Evolutionary conservation across 2,888 invertebrate genomes (phyloP), one percentile per base, ranked within the genome.

Genomic region (Metellina segmentata): DNA sequence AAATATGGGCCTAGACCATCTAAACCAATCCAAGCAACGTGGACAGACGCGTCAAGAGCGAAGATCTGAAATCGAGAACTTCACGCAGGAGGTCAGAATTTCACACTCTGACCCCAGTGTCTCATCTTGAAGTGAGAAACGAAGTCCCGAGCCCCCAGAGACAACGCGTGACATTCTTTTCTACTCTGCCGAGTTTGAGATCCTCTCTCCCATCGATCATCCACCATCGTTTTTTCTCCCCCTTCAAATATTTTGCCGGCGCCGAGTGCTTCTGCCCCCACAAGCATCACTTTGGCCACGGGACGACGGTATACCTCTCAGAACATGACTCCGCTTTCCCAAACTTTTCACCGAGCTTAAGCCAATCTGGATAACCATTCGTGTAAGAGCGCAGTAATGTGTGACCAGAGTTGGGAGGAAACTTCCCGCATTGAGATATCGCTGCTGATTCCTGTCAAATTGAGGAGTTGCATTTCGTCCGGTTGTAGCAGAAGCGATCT

Each of bases 161-260:
- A 90, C 34, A 61, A n/a, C 51, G 11, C 69, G 49, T 61, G 85
- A 85, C 90, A 90, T 79, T 85, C 79, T 85, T 90, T 79, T 90
- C 79, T 79, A 90, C 90, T 85, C 83, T 78, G 34, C 71, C 34
- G 69, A 69, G 75, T 82, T 81, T 81, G 74, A 78, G 79, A 78
- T 78, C 85, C 71, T 87, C 53, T 13, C 34, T 81, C 53, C 71
- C 90, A 85, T 85, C 90, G 71, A 90, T 85, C 85, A 85, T 85
- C 74, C 48, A 9, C 61, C 16, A 48, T 75, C 34, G 19, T 74
- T 83, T 83, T 83, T 81, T 70, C 49, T 71, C 78, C 51, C 70
- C 86, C 51, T 70, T 49, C 70, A 78, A 86, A 86, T 61, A 86
- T 86, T 86, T 86, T 86, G 86, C 70, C 86, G 77, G 34, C 53